Percentiles rank a stretch among this genome's conserved stretches.
These are phyloP conservation scores for Eulimnadia texana DNA, from an alignment of 1,140 invertebrate genomes.

Conservation along the genomic window DNA sequence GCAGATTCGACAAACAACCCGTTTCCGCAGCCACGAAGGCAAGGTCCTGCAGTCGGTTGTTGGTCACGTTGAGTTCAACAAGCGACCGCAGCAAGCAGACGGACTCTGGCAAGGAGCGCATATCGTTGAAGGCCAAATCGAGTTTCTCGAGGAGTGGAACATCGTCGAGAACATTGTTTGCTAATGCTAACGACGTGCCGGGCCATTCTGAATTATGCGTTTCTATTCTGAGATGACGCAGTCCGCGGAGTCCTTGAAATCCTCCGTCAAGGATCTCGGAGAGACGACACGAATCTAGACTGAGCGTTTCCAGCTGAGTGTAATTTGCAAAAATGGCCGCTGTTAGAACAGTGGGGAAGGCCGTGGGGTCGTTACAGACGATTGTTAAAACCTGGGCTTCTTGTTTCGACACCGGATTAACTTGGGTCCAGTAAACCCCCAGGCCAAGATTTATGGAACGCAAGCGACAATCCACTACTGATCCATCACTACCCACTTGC, in stretches of 20 bases:
- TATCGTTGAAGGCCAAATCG: conserved; percentile 66
- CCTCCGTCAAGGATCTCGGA: conserved; percentile 54
- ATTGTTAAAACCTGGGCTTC: not conserved
- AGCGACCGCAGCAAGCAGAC: conserved; percentile 63
- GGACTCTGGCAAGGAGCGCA: conserved; percentile 53
- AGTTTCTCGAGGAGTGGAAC: conserved; percentile 58
- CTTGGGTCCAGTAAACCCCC: not conserved
- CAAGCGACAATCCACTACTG: not conserved
- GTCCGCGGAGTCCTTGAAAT: conserved; percentile 55
- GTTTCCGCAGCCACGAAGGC: conserved; percentile 51
- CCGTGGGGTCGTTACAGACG: conserved; percentile 9
- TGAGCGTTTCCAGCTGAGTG: conserved; percentile 28
- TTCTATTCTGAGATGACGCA: conserved; percentile 55
- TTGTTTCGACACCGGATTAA: conserved; percentile 1
- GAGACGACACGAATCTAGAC: conserved; percentile 62
- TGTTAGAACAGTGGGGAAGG: conserved; percentile 10
- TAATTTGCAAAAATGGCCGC: not conserved
- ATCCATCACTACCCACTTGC: not conserved
- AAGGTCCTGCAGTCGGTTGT: conserved; percentile 56
- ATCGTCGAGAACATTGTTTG: conserved; percentile 48
- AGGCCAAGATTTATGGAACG: not conserved
- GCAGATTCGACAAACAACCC: conserved; percentile 28
- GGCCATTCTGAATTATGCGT: conserved; percentile 64
- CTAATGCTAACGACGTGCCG: conserved; percentile 47
- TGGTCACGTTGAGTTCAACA: conserved; percentile 64